Conservation (phyloP, 2,113 vertebrate genomes). For the Clarias macrocephalus region DNA sequence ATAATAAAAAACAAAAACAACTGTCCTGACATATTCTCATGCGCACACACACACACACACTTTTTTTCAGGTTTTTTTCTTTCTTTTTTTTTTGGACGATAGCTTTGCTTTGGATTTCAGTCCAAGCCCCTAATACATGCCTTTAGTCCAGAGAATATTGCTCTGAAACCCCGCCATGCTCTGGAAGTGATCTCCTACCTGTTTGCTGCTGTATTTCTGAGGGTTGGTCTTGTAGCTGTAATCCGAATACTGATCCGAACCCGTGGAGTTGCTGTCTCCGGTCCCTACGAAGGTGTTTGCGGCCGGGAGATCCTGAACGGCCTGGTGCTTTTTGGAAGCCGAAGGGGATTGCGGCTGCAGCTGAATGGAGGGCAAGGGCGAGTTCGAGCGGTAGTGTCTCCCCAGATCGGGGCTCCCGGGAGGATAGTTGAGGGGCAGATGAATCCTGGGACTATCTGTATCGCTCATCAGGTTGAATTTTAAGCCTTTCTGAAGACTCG, state of each 20-base stretch:
- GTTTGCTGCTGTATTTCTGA: constrained; percentile 99
- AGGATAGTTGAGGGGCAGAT: constrained; percentile 93
- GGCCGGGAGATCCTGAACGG: constrained; percentile 95
- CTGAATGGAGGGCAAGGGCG: constrained; percentile 93
- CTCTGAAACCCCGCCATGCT: constrained; percentile 75
- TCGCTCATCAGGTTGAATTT: constrained; percentile 97
- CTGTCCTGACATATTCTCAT: not conserved
- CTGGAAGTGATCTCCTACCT: constrained; percentile 96
- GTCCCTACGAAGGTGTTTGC: constrained; percentile 98
- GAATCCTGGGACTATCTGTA: constrained; percentile 91
- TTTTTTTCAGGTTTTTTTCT: constrained; percentile 33
- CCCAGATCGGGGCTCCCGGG: constrained; percentile 93
- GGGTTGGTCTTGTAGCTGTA: constrained; percentile 99
- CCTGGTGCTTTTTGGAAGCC: constrained; percentile 98
- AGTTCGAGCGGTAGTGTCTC: constrained; percentile 97
- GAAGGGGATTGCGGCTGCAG: constrained; percentile 97
- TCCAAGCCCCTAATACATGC: constrained; percentile 80
- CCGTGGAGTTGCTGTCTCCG: constrained; percentile 95
- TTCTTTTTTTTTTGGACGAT: constrained; percentile 51
- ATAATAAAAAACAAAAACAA: not conserved
- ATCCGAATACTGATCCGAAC: constrained; percentile 99
- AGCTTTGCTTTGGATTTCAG: constrained; percentile 65
- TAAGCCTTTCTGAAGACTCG: constrained; percentile 87
- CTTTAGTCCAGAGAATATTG: constrained; percentile 84
- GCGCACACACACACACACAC: not conserved